phyloP scores from a whole-genome alignment of 2,797 vertebrate genomes.

The Microctenopoma lineatum region DNA sequence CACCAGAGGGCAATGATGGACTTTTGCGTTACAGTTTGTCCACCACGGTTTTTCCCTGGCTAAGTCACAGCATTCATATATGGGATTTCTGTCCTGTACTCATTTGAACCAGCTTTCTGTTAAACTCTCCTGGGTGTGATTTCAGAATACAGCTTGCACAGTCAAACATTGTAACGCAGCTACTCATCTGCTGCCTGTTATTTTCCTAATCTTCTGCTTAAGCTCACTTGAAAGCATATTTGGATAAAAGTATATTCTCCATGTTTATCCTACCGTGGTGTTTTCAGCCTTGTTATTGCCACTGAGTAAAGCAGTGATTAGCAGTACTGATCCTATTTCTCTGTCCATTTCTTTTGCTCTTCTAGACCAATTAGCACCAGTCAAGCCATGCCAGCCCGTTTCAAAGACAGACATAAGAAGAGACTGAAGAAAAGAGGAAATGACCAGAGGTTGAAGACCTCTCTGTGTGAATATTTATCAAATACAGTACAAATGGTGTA shows the following conservation, averaged over 20 bases:
- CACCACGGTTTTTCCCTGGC: not conserved
- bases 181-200: not conserved
- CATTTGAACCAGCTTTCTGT: not conserved
- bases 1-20: constrained; percentile 64
- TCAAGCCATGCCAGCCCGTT: constrained; percentile 46
- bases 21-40: not conserved
- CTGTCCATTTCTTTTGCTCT: constrained; percentile 22
- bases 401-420: constrained; percentile 43
- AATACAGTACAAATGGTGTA: not conserved
- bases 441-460: constrained; percentile 3
- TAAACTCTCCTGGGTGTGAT: not conserved
- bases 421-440: not conserved
- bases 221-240: not conserved
- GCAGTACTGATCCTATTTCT: not conserved
- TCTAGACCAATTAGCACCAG: constrained; percentile 68
- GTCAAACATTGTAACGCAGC: not conserved
- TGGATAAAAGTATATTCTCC: not conserved
- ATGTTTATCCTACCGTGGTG: not conserved
- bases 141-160: not conserved
- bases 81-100: not conserved
- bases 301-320: not conserved
- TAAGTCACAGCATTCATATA: not conserved
- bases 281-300: not conserved
- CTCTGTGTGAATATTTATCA: constrained; percentile 7
- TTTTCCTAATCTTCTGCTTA: not conserved